Evolutionary conservation across 2,113 vertebrate genomes (phyloP).

Genomic region (Nyctibius bracteatus): DNA sequence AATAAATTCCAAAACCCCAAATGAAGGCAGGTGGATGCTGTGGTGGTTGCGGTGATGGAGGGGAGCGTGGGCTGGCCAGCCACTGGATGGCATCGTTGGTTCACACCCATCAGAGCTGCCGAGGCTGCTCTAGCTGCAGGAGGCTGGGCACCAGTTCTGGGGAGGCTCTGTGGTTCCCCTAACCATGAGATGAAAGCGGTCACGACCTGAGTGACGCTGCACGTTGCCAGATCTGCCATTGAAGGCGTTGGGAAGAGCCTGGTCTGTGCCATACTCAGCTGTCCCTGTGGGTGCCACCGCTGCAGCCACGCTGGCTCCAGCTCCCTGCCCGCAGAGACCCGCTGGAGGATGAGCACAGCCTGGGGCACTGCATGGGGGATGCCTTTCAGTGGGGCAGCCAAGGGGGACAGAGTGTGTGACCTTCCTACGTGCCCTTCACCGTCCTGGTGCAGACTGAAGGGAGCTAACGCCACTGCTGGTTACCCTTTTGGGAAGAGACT

Average conservation of each 20-base stretch:
- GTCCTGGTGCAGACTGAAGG: background rate
- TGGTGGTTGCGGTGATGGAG: rapidly evolving
- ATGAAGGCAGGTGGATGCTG: background rate
- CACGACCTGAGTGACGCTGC: rapidly evolving
- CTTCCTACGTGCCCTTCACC: background rate
- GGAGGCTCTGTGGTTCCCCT: background rate
- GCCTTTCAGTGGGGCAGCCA: background rate
- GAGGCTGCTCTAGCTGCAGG: too few relatives aligned
- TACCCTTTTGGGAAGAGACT: background rate
- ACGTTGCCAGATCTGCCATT: background rate
- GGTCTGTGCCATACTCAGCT: background rate
- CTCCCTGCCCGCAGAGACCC: background rate
- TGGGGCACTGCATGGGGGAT: rapidly evolving
- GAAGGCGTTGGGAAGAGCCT: background rate
- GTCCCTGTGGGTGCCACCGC: background rate
- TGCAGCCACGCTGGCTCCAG: background rate
- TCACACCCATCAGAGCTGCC: too few relatives aligned
- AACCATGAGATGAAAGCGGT: rapidly evolving
- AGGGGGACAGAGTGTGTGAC: background rate
- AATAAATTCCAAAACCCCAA: background rate
- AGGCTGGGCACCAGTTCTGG: rapidly evolving
- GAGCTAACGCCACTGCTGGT: background rate
- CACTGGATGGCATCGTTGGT: conserved; percentile 11
- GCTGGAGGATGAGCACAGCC: background rate
- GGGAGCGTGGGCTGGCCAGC: background rate